Evolutionary conservation across 1,140 invertebrate genomes (phyloP), one percentile per base, ranked within the genome.

Genomic region (Battus philenor): DNA sequence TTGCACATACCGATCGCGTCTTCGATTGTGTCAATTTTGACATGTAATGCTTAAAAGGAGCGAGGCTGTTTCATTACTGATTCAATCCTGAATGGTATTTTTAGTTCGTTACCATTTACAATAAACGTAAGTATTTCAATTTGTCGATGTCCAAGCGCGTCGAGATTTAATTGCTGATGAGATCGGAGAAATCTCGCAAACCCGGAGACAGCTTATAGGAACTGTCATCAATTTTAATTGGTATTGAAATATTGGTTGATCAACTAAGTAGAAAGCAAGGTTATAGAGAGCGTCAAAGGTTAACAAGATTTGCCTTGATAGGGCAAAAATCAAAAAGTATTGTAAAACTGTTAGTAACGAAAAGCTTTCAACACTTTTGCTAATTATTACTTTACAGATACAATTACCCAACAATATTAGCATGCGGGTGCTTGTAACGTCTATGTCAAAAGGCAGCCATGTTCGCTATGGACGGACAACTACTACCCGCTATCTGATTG

Each of bases 201-300:
- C 56, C 53, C 53, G 51, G 32, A 38, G 38, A 49, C 41, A 47
- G 36, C 36, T 39, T 27, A 17, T 33, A 39, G 47, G 24, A 50
- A 36, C 50, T 52, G 45, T 55, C 59, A 59, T 65, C 59, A 50
- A 57, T 56, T 67, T 68, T 64, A 69, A 72, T 79, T 64, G 38
- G 22, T 41, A 2, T 13, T 41, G 24, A 41, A 13, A 71, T 79
- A 79, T 81, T 68, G 63, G 51, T 58, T 54, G 57, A 79, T 78
- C 72, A 57, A 56, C n/a, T 24, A 22, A 41, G 69, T 73, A 65
- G 78, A 80, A 84, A 80, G 78, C 73, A 80, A 84, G 77, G 80
- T 57, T 66, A 59, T 47, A 65, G 68, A 77, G 75, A 74, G 58
- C 69, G 80, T 80, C 74, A 84, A 79, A 74, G 78, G 80, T 77